A percentile compares a stretch with the other conserved stretches of the same genome.
These are phyloP conservation scores for Vidua macroura DNA, from an alignment of 2,113 vertebrate species.

Conservation along the genomic window DNA sequence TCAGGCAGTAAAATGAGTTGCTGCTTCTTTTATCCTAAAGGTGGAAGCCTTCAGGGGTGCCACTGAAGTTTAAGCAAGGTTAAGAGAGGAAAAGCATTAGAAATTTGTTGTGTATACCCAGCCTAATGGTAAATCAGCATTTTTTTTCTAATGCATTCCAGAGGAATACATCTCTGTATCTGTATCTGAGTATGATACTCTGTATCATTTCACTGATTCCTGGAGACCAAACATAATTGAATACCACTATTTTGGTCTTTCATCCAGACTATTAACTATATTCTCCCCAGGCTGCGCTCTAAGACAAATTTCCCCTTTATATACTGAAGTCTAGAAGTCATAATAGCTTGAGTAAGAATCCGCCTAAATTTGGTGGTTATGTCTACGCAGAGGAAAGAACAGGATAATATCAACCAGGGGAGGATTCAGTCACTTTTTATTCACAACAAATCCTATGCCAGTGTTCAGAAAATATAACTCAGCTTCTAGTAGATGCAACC, in stretches of 20 bases:
- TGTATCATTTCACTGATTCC: neutral
- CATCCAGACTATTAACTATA: neutral
- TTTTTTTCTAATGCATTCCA: neutral
- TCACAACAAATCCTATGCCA: neutral
- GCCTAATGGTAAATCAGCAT: neutral
- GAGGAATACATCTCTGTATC: neutral
- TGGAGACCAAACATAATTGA: neutral
- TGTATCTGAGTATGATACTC: neutral
- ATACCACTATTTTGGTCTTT: neutral
- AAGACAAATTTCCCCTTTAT: neutral
- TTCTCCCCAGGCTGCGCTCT: neutral
- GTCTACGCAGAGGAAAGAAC: neutral
- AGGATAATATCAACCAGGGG: neutral
- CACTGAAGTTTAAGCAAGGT: neutral
- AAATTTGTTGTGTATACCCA: neutral
- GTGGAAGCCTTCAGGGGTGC: neutral
- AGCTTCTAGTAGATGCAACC: neutral
- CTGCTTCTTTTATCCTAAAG: neutral
- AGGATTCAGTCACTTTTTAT: neutral
- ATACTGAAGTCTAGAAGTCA: neutral
- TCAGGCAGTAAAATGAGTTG: neutral
- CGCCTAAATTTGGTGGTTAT: neutral
- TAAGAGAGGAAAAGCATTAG: neutral
- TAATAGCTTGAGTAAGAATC: neutral
- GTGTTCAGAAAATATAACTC: neutral